Percentiles rank a stretch among this genome's conserved stretches.
These are phyloP conservation scores for Poecilia gillii DNA, from an alignment of 2,797 vertebrate species.

Conservation along the genomic window DNA sequence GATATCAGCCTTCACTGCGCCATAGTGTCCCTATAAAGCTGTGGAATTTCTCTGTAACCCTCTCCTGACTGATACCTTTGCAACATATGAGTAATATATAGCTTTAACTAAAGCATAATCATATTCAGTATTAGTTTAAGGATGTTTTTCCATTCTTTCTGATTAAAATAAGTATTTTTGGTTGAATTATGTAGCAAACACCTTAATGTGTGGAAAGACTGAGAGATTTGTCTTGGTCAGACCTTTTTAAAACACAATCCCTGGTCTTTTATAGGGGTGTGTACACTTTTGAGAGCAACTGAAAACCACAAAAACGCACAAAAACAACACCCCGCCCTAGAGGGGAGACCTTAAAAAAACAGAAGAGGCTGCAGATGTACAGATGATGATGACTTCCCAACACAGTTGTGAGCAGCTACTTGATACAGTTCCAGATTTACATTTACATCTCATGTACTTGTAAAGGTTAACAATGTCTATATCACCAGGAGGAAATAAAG, in stretches of 20 bases:
- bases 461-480: neutral
- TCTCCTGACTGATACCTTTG: neutral
- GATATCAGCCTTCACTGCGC: neutral
- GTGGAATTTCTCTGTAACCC: neutral
- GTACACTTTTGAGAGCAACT: neutral
- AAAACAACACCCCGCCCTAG: neutral
- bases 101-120: neutral
- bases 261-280: neutral
- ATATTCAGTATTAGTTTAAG: neutral
- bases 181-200: neutral
- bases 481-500: neutral
- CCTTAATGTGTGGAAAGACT: neutral
- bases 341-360: neutral
- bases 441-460: neutral
- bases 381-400: neutral
- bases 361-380: neutral
- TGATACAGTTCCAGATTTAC: neutral
- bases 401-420: neutral
- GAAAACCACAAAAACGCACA: neutral
- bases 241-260: neutral
- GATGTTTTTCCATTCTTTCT: neutral
- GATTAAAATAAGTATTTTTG: neutral
- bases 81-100: neutral
- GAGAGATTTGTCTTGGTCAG: neutral
- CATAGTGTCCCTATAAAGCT: neutral